These are phyloP conservation scores for Aplysina aerophoba DNA, from an alignment of 37 sponge, comb jelly and placozoan genomes.

Conservation along the genomic window DNA sequence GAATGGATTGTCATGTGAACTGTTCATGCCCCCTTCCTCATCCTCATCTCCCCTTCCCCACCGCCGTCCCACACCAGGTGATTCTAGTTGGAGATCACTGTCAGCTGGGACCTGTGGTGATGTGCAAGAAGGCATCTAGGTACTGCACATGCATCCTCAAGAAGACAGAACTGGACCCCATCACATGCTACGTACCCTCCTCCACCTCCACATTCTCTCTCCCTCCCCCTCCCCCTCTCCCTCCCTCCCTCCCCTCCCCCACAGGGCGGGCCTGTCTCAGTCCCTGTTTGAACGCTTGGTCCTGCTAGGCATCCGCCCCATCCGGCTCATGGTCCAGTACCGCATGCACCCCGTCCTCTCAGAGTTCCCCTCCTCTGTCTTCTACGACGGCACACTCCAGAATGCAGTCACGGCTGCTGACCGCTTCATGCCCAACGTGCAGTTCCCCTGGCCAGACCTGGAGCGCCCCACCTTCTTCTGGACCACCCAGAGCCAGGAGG, in stretches of 20 bases:
- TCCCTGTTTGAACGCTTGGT: conserved; percentile 97
- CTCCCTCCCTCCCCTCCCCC: neutral
- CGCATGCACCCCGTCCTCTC: conserved; percentile 96
- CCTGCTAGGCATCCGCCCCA: conserved; percentile 80
- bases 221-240: conserved; percentile 4
- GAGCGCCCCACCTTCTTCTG: conserved; percentile 97
- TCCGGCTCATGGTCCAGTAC: conserved; percentile 90
- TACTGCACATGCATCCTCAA: conserved; percentile 32
- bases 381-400: conserved; percentile 97
- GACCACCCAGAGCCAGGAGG: conserved; percentile 88
- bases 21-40: too few relatives aligned
- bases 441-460: conserved; percentile 86
- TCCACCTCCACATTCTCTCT: conserved; percentile 32
- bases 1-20: too few relatives aligned
- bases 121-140: conserved; percentile 99
- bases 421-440: conserved; percentile 52
- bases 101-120: conserved; percentile 97
- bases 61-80: conserved; percentile 35
- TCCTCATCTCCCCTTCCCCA: too few relatives aligned
- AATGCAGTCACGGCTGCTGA: conserved; percentile 88
- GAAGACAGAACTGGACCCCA: conserved; percentile 11
- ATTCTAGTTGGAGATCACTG: conserved; percentile 98
- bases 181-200: conserved; percentile 29
- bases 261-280: conserved; percentile 91
- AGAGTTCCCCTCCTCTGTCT: conserved; percentile 87